A percentile compares a stretch with the other conserved stretches of the same genome.
Conservation (phyloP, 2,888 invertebrate genomes). For the Mesoligia furuncula region DNA sequence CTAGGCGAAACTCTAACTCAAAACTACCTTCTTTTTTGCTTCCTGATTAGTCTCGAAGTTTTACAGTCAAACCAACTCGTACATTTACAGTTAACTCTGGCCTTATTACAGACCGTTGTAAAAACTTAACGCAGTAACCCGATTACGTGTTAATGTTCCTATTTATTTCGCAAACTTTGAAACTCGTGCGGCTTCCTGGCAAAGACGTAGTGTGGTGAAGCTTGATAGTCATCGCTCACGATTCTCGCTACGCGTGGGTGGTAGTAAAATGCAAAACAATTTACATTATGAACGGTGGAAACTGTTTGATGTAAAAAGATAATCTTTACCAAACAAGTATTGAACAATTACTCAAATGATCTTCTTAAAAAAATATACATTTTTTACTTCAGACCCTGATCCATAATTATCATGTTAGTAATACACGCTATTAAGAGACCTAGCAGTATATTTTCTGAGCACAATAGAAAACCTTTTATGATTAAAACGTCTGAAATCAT, state of each 20-base stretch:
- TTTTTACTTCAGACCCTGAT: no score
- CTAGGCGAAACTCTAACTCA: neutral
- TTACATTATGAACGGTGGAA: constrained; percentile 24
- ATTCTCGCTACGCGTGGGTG: constrained; percentile 36
- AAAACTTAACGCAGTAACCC: constrained; percentile 59
- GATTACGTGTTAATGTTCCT: constrained; percentile 62
- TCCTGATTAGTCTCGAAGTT: constrained; percentile 47
- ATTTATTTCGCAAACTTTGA: constrained; percentile 62
- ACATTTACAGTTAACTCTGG: constrained; percentile 36
- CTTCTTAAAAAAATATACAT: neutral
- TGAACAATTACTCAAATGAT: constrained; percentile 27
- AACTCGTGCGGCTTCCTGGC: constrained; percentile 54
- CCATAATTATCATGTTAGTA: no score
- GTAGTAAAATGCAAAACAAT: constrained; percentile 32
- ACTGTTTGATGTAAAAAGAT: constrained; percentile 16
- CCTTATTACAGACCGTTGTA: constrained; percentile 41
- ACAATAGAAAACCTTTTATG: constrained; percentile 44
- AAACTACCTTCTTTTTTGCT: constrained; percentile 2
- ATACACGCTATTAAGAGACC: constrained; percentile 3
- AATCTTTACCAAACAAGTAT: constrained; percentile 22
- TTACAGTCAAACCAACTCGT: constrained; percentile 27
- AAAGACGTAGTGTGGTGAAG: constrained; percentile 47
- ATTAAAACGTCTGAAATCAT: constrained; percentile 47
- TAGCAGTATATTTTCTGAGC: constrained; percentile 17
- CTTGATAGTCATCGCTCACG: constrained; percentile 63